Base-by-base conservation (phyloP, 2,797 vertebrate genomes). In the Parauchenoglanis punctatus region DNA sequence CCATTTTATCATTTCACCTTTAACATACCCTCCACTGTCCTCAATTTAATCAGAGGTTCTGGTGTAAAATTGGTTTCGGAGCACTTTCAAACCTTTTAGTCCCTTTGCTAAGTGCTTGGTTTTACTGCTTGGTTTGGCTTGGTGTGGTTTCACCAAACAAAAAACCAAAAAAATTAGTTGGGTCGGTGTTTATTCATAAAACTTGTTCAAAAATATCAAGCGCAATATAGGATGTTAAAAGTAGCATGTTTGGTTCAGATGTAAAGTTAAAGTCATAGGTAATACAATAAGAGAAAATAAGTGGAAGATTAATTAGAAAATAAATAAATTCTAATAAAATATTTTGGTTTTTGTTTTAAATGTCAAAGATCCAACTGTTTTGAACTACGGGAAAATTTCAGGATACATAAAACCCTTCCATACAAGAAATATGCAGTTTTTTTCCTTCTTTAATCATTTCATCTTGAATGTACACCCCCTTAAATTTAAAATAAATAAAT, bases 1-100 rank as follows among this genome's bases (percentile, higher is more conserved):
- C 49, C 18, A 84, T 95, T 94, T 93, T 92, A 94, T 94, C 93
- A 94, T 44, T 63, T 81, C 58, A 81, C 78, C 78, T 63, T 81
- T 61, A 81, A 81, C 78, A 81, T 10, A 81, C 35, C 23, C 78
- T 63, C 28, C 11, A 58, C n/a, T 54, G 52, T 77, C 52, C n/a
- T 56, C 35, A 81, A 81, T 81, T 46, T 63, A 81, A 81, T 81
- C 58, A 81, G 58, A 63, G 58, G 58, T 44, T 80, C 12, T 46
- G 15, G 35, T 63, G 15, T 25, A 65, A 31, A 49, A 67, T 67
- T 7, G 56, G 11, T 61, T 67, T 81, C 35, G 40, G 6, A 20
- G 23, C 54, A 35, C 23, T 81, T 40, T 59, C 31, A 25, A 59
- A 40, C 35, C 31, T 12, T 35, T 28, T 54, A 77, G 75, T 56